A percentile compares a stretch with the other conserved stretches of the same genome.
Conservation (phyloP, 2,888 invertebrate species). For the Eugnorisma glareosa region DNA sequence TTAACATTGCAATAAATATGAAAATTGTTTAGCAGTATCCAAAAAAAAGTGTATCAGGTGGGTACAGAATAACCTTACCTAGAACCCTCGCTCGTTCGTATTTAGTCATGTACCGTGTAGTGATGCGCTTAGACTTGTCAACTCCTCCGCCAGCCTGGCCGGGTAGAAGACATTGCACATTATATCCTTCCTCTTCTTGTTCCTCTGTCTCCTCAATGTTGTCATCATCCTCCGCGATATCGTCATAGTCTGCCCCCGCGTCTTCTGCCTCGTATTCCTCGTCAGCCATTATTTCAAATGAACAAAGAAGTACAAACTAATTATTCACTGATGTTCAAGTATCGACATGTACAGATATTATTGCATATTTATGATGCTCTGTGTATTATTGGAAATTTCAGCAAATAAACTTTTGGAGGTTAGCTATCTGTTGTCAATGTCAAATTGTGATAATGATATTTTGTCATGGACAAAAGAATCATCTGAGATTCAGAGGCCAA, state of each 20-base stretch:
- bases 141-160: slow-evolving; percentile 95
- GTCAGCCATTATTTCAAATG: slow-evolving; percentile 92
- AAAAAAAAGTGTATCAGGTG: background rate
- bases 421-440: slow-evolving; percentile 33
- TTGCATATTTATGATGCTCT: too few species aligned
- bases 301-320: background rate
- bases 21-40: too few species aligned
- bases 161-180: slow-evolving; percentile 95
- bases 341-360: too few species aligned
- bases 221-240: slow-evolving; percentile 96
- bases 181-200: slow-evolving; percentile 96
- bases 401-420: slow-evolving; percentile 35
- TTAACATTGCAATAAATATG: background rate
- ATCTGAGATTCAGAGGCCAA: background rate
- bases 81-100: slow-evolving; percentile 88
- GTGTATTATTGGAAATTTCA: too few species aligned
- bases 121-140: slow-evolving; percentile 97
- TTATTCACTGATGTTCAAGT: background rate
- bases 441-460: slow-evolving; percentile 7
- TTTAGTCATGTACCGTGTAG: slow-evolving; percentile 99
- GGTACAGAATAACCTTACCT: slow-evolving; percentile 73
- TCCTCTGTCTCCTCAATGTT: slow-evolving; percentile 96
- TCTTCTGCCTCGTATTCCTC: slow-evolving; percentile 96
- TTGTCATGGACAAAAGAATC: background rate
- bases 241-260: slow-evolving; percentile 96